Evolutionary conservation across 1,140 invertebrate species (phyloP), one percentile per base, ranked within the genome.

Genomic region (Drosophila athabasca): DNA sequence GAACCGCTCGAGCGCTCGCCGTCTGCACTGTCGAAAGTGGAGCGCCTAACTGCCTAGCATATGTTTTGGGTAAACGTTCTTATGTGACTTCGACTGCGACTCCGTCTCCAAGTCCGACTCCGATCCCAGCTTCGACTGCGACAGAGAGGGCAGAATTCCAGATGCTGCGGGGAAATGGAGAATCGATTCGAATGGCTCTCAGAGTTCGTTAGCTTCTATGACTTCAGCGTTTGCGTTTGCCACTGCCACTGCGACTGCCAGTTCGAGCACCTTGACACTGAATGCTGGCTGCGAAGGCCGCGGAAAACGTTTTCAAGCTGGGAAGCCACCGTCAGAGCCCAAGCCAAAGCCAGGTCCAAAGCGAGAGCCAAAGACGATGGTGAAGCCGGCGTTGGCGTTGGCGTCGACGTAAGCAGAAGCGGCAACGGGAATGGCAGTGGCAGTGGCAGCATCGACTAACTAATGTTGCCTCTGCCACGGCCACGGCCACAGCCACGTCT

Each of bases 241-340:
- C 35, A 39, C 35, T 39, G 76, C 46, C 73, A 41, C 62, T 76
- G 53, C 72, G 79, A 83, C 82, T 85, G 83, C 83, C 82, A 88
- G 83, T 88, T 87, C 70, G 82, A 85, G 82, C 82, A 85, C 82
- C 82, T 85, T 87, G 82, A 87, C 82, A 87, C 83, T 87, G 82
- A 85, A 85, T 85, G 82, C 44, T 82, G 43, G 57, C 31, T 75
- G 69, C 82, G 82, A 85, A 85, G 82, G 82, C 82, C 82, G 78
- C 82, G 82, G 82, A 85, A 85, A 87, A 81, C 79, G 71, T 87
- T 79, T 87, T 88, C 82, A 87, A 84, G 83, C 76, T 82, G 79
- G 60, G 66, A 65, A 58, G 57, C 45, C 50, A 51, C 55, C 62
- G 29, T 43, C 49, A 35, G 43, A 76, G 66, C 5, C 39, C 4